Evolutionary conservation across 1,140 invertebrate species (phyloP).

Genomic region (Drosophila paulistorum): DNA sequence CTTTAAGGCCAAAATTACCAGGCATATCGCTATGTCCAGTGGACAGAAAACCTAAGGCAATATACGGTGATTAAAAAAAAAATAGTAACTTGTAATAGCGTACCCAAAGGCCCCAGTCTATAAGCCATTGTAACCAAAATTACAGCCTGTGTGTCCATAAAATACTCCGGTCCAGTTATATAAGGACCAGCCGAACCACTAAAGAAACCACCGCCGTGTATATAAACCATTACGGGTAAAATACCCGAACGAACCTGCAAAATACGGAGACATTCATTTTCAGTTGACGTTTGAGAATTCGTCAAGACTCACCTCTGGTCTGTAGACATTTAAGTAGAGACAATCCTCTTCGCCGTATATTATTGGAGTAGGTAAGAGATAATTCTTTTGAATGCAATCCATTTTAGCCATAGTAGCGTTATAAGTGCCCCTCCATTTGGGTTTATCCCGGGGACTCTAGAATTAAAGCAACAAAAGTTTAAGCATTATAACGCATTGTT

Average conservation of each 20-base stretch:
- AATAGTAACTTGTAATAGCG: too few species aligned
- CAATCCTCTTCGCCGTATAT: constrained; percentile 84
- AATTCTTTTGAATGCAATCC: constrained; percentile 73
- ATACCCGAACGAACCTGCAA: constrained; percentile 4
- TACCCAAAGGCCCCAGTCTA: constrained; percentile 62
- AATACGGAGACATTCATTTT: not conserved
- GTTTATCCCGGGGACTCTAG: constrained; percentile 64
- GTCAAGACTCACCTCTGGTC: constrained; percentile 83
- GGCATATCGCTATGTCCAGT: constrained; percentile 67
- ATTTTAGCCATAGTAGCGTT: constrained; percentile 49
- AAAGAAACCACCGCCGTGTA: constrained; percentile 83
- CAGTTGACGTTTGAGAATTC: not conserved
- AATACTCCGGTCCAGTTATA: constrained; percentile 80
- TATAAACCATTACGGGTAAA: constrained; percentile 83
- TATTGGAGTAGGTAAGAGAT: constrained; percentile 50
- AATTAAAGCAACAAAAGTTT: not conserved
- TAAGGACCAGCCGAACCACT: constrained; percentile 62
- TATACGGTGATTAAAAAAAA: too few species aligned
- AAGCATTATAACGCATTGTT: too few species aligned
- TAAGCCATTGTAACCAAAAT: constrained; percentile 68
- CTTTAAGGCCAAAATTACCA: constrained; percentile 85
- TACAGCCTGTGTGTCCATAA: constrained; percentile 67
- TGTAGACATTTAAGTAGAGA: constrained; percentile 86
- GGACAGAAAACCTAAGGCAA: constrained; percentile 65
- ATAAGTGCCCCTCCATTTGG: constrained; percentile 38